These are phyloP conservation scores for Xanthia icteritia DNA, from an alignment of 2,888 invertebrate genomes.

Conservation along the genomic window DNA sequence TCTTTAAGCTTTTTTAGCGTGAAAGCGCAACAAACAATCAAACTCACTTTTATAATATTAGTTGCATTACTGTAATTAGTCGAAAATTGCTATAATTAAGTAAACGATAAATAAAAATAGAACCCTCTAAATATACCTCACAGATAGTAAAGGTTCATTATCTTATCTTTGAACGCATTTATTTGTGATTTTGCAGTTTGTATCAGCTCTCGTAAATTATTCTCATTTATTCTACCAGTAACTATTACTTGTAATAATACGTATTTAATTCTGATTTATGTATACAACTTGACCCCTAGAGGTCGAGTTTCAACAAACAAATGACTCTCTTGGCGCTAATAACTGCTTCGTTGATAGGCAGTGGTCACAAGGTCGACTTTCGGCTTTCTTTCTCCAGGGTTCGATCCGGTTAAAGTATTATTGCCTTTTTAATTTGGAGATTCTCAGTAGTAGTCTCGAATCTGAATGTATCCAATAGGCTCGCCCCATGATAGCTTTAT, in stretches of 20 bases:
- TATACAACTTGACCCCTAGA: slow-evolving; percentile 19
- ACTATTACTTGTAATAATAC: slow-evolving; percentile 24
- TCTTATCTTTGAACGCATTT: not conserved
- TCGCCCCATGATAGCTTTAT: not conserved
- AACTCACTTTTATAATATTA: too few relatives aligned
- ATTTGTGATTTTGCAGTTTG: not conserved
- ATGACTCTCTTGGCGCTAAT: slow-evolving; percentile 51
- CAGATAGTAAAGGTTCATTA: too few relatives aligned
- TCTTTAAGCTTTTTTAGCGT: too few relatives aligned
- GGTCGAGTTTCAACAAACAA: slow-evolving; percentile 48
- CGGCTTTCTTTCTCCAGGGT: not conserved
- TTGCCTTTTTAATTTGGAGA: not conserved
- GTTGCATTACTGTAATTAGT: too few relatives aligned
- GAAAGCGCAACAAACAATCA: too few relatives aligned
- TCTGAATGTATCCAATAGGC: not conserved
- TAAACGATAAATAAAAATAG: not conserved
- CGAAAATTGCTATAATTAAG: not conserved
- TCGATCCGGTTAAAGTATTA: not conserved
- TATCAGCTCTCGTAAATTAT: slow-evolving; percentile 8
- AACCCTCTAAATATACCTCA: not conserved
- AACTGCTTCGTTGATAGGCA: not conserved
- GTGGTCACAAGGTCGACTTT: slow-evolving; percentile 7
- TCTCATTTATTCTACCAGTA: not conserved
- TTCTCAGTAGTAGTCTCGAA: not conserved
- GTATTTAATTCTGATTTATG: slow-evolving; percentile 51